Percentiles rank a stretch among this genome's conserved stretches.
These are phyloP conservation scores for Austrofundulus limnaeus DNA, from an alignment of 2,113 vertebrate genomes.

Conservation along the genomic window DNA sequence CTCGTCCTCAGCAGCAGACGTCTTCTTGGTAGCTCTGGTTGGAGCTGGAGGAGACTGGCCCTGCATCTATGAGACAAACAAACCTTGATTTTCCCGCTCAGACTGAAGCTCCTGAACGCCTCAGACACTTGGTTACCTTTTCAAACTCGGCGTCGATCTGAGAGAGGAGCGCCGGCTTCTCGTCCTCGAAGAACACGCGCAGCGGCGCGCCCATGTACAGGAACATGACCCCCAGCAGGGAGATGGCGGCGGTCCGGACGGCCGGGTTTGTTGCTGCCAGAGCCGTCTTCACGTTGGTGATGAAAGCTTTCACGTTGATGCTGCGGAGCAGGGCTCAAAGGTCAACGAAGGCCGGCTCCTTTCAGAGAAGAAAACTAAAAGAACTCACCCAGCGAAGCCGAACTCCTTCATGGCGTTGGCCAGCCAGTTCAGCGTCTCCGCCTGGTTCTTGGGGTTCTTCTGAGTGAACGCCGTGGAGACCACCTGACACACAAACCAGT, in stretches of 20 bases:
- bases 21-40: constrained; percentile 80
- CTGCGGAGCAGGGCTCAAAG: constrained; percentile 62
- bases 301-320: constrained; percentile 96
- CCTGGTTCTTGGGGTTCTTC: constrained; percentile 99
- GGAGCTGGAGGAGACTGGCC: constrained; percentile 88
- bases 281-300: constrained; percentile 96
- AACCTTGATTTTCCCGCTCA: background rate
- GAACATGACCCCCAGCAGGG: constrained; percentile 93
- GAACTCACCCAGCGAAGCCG: constrained; percentile 90
- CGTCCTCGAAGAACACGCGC: constrained; percentile 98
- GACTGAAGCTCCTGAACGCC: background rate
- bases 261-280: constrained; percentile 96
- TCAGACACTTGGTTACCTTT: constrained; percentile 80
- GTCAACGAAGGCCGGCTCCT: background rate
- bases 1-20: constrained; percentile 54
- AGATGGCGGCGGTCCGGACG: constrained; percentile 91
- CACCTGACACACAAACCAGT: constrained; percentile 79
- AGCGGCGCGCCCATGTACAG: constrained; percentile 94
- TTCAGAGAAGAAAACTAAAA: background rate
- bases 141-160: constrained; percentile 97
- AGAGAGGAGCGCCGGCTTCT: constrained; percentile 93
- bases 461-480: constrained; percentile 93
- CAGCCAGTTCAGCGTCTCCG: constrained; percentile 95
- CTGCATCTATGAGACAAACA: constrained; percentile 83
- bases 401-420: constrained; percentile 98